Percentiles rank a stretch among this genome's conserved stretches.
phyloP scores from a whole-genome alignment of 2,797 vertebrate genomes.

The Columba guinea region DNA sequence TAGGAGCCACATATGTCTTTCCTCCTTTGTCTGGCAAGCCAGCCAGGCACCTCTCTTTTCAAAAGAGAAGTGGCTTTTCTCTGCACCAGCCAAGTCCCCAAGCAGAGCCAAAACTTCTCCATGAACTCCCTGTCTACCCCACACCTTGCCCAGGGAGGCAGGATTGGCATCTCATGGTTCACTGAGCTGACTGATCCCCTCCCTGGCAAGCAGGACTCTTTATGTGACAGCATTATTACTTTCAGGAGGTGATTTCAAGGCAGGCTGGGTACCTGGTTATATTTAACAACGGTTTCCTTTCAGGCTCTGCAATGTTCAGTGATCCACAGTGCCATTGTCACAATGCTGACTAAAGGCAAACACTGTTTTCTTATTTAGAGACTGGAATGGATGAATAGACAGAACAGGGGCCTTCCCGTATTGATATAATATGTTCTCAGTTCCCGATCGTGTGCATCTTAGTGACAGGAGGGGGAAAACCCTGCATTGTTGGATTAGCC shows the following conservation, averaged over 20 bases:
- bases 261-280: not conserved
- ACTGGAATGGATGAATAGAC: not conserved
- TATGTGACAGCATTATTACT: not conserved
- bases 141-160: not conserved
- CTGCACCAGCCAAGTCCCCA: not conserved
- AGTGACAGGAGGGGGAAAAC: not conserved
- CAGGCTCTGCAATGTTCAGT: not conserved
- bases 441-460: not conserved
- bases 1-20: not conserved
- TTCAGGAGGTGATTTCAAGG: not conserved
- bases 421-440: not conserved
- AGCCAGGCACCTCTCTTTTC: not conserved
- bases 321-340: not conserved
- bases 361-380: not conserved
- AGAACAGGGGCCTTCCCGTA: not conserved
- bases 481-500: not conserved
- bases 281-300: not conserved
- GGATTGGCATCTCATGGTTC: not conserved
- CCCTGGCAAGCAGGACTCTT: not conserved
- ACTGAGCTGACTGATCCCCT: not conserved
- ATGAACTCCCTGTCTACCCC: rapidly evolving
- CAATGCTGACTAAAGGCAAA: not conserved
- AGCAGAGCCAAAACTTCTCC: not conserved
- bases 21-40: not conserved
- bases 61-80: not conserved